Conservation (phyloP, 1,140 invertebrate species). For the Ectropis grisescens region DNA sequence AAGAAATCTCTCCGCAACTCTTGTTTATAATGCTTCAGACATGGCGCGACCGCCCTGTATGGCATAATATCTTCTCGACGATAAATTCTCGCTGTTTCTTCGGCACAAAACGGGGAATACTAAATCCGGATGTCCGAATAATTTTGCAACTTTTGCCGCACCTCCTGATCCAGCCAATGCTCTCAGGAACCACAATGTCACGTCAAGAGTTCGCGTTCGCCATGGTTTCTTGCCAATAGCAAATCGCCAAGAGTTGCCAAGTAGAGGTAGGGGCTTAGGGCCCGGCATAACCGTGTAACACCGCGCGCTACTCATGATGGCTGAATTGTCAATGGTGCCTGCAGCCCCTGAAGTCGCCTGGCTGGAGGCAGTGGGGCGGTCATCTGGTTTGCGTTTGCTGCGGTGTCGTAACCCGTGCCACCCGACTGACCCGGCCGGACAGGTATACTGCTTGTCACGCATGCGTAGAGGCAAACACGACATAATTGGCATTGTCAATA, state of each 20-base stretch:
- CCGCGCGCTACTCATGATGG: conserved; percentile 59
- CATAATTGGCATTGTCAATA: conserved; percentile 1
- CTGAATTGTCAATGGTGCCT: conserved; percentile 29
- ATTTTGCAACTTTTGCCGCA: conserved; percentile 80
- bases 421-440: conserved; percentile 22
- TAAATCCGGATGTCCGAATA: conserved; percentile 84
- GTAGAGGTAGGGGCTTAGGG: conserved; percentile 79
- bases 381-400: conserved; percentile 47
- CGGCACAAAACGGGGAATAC: conserved; percentile 83
- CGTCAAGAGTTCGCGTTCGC: conserved; percentile 43
- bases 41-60: conserved; percentile 83
- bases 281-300: conserved; percentile 82
- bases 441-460: conserved; percentile 21
- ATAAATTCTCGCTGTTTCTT: conserved; percentile 83
- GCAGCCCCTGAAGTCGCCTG: conserved; percentile 26
- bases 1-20: conserved; percentile 81
- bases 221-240: conserved; percentile 64
- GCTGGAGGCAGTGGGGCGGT: conserved; percentile 37
- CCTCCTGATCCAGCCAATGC: conserved; percentile 70
- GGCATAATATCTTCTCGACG: conserved; percentile 82
- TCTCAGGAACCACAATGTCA: conserved; percentile 46
- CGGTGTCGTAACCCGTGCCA: conserved; percentile 36
- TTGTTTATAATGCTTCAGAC: conserved; percentile 83
- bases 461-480: conserved; percentile 13
- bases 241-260: conserved; percentile 88